These are phyloP conservation scores for Formica exsecta DNA, from an alignment of 1,140 invertebrate genomes.

Conservation along the genomic window DNA sequence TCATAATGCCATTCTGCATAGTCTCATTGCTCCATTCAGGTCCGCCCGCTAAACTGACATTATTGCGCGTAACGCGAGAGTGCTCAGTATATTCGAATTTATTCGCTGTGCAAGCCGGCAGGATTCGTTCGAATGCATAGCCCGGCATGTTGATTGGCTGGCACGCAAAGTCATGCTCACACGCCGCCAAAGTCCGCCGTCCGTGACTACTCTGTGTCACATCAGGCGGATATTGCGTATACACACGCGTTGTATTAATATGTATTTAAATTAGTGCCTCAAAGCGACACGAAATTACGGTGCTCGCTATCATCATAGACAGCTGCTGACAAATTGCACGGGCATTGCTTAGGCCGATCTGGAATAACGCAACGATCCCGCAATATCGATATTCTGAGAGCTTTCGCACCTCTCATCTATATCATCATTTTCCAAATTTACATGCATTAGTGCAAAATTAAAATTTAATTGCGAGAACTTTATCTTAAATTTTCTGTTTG, in stretches of 20 bases:
- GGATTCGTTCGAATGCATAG: conserved; percentile 75
- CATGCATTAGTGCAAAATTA: not conserved
- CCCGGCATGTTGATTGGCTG: conserved; percentile 71
- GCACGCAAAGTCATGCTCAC: conserved; percentile 64
- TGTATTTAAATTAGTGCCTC: conserved; percentile 84
- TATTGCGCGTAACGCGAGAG: conserved; percentile 46
- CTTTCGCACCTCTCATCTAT: not conserved
- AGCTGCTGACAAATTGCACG: conserved; percentile 36
- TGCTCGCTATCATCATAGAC: conserved; percentile 67
- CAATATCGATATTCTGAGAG: conserved; percentile 9
- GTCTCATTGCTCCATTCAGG: conserved; percentile 34
- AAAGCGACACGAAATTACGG: conserved; percentile 81
- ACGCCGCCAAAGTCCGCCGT: conserved; percentile 63
- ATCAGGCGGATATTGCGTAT: conserved; percentile 75
- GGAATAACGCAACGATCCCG: conserved; percentile 8
- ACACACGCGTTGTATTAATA: conserved; percentile 83
- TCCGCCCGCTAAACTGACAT: conserved; percentile 52
- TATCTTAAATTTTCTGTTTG: not conserved
- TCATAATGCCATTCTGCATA: conserved; percentile 33
- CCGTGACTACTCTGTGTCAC: conserved; percentile 32
- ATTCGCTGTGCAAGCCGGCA: conserved; percentile 54
- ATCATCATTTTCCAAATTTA: conserved; percentile 10
- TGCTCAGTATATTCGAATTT: conserved; percentile 62
- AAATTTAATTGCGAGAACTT: not conserved
- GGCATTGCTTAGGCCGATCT: conserved; percentile 39